Percentiles rank a stretch among this genome's conserved stretches.
Evolutionary conservation across 2,797 vertebrate genomes (phyloP).

Genomic region (Eulemur mongoz): DNA sequence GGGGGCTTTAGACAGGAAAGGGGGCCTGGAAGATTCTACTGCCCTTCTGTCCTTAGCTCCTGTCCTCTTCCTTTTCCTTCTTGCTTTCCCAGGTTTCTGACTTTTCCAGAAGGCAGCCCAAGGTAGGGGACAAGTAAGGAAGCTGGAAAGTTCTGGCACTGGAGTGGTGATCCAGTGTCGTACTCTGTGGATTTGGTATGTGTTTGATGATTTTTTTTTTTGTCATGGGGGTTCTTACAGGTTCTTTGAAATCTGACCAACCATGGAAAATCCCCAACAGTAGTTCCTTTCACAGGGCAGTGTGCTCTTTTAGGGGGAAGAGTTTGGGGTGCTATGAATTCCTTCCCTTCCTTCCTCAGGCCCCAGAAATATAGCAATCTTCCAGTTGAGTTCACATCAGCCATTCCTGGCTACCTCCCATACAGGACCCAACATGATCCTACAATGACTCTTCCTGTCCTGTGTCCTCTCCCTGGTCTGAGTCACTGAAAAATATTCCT

Average conservation of each 20-base stretch:
- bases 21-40: background rate
- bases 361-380: background rate
- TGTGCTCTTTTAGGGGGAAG: background rate
- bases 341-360: background rate
- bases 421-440: background rate
- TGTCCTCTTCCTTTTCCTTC: background rate
- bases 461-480: background rate
- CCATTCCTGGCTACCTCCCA: background rate
- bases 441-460: background rate
- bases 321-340: background rate
- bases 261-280: too few relatives aligned
- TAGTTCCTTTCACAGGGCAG: background rate
- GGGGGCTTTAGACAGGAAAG: too few relatives aligned
- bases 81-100: background rate
- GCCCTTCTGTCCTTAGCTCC: too few relatives aligned
- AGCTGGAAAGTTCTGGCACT: background rate
- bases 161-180: background rate
- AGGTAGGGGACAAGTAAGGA: background rate
- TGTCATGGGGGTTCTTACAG: background rate
- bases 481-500: background rate
- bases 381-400: background rate
- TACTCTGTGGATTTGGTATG: background rate
- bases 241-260: background rate
- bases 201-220: background rate
- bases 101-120: background rate